Conservation (phyloP, 64 coral and sea anemone genomes). For the Porites australiensis region DNA sequence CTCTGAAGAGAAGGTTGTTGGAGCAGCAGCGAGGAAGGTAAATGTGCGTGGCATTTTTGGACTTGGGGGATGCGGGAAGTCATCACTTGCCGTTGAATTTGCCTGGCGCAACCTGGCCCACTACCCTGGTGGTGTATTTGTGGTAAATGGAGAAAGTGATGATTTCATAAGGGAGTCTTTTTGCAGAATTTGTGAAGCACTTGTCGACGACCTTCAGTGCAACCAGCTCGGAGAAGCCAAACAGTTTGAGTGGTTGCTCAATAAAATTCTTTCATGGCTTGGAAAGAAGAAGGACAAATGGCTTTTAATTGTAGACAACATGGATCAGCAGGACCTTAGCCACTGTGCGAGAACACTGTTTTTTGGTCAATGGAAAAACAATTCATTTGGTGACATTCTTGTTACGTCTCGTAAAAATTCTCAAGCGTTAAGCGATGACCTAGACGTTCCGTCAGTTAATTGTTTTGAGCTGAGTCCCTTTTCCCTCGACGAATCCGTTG, state of each 20-base stretch:
- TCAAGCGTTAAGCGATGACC: too few species aligned
- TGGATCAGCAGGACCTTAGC: conserved; percentile 57
- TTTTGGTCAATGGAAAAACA: background rate
- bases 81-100: conserved; percentile 49
- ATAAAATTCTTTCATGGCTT: conserved; percentile 35
- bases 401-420: too few species aligned
- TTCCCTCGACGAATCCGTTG: too few species aligned
- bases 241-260: conserved; percentile 8
- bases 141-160: conserved; percentile 63
- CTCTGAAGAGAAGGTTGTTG: background rate
- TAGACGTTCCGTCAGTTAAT: too few species aligned
- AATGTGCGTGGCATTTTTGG: conserved; percentile 35
- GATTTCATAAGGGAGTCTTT: background rate
- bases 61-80: conserved; percentile 54
- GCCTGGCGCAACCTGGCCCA: background rate
- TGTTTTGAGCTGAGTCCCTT: too few species aligned
- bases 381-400: too few species aligned
- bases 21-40: background rate
- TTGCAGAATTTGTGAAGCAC: background rate
- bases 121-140: conserved; percentile 42
- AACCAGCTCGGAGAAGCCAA: background rate
- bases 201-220: background rate
- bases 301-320: conserved; percentile 60
- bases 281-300: background rate
- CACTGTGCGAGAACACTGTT: conserved; percentile 34